Evolutionary conservation across 1,140 invertebrate species (phyloP), one percentile per base, ranked within the genome.

Genomic region (Drosophila funebris): DNA sequence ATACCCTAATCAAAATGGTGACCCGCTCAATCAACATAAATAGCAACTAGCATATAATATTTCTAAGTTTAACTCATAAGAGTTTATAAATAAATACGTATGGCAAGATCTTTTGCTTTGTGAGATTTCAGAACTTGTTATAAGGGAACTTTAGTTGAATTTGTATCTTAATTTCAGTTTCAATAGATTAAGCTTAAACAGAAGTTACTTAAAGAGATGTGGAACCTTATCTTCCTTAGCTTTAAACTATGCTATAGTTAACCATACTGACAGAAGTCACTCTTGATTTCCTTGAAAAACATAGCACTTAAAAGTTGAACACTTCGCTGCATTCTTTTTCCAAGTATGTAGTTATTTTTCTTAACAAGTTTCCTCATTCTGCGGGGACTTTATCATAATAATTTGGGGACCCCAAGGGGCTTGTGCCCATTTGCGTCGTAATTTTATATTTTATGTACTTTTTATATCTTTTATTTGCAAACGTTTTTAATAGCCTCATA

Each of bases 401-500:
- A 27, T 14, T 64, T 33, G 22, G 29, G 16, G 16, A 18, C 29
- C 58, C 39, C 29, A 33, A n/a, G 16, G 48, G 48, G 20, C 22
- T 16, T 29, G 39, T 16, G 29, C n/a, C 57, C 58, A 71, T 64
- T 68, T 68, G 14, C 57, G 64, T 74, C 58, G 41, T 71, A 33
- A 50, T 64, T 64, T 64, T 44, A 63, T 57, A 56, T 76, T 66
- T 76, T 44, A 83, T 79, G 76, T 69, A 54, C 50, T 53, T 73
- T 67, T 56, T 68, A 67, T 79, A 84, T 63, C 62, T 46, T 71
- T 36, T 73, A 67, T 83, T 63, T 66, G 53, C 61, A 41, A 73
- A 69, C 63, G 60, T 31, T 77, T 77, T 87, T 81, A 81, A 84
- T 85, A 54, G 73, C 53, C 77, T 52, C 66, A 66, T 73, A 87